phyloP scores from a whole-genome alignment of 2,888 invertebrate genomes.

The Fragum whitleyi region DNA sequence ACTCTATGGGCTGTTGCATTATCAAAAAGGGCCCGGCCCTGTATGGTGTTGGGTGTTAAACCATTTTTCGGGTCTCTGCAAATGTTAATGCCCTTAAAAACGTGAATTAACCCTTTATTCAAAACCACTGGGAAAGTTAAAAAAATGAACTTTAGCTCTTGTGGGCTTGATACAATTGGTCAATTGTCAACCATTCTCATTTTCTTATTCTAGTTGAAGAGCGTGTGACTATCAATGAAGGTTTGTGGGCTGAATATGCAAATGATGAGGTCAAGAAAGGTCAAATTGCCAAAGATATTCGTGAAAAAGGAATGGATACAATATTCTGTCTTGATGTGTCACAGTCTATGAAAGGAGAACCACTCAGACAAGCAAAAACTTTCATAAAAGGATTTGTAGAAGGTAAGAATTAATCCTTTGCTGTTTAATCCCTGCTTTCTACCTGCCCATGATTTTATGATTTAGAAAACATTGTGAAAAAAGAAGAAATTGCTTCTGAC shows the following conservation, averaged over 20 bases:
- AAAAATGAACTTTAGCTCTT: not conserved
- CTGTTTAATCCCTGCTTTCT: no score
- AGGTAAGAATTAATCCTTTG: slow-evolving; percentile 24
- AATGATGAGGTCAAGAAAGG: slow-evolving; percentile 38
- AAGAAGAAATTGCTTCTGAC: no score
- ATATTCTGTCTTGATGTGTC: slow-evolving; percentile 56
- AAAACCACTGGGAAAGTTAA: not conserved
- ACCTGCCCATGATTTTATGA: no score
- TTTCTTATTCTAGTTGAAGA: not conserved
- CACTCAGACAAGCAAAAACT: slow-evolving; percentile 42
- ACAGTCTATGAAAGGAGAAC: slow-evolving; percentile 51
- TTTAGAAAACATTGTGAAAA: no score
- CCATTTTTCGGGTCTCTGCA: no score
- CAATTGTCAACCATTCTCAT: not conserved
- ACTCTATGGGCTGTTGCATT: no score
- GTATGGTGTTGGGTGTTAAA: not conserved
- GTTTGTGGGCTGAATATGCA: slow-evolving; percentile 41
- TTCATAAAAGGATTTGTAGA: slow-evolving; percentile 52
- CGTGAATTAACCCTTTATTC: not conserved
- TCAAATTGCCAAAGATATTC: slow-evolving; percentile 20
- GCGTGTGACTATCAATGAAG: slow-evolving; percentile 32
- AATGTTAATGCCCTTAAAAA: no score
- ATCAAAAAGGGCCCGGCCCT: no score
- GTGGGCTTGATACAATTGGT: not conserved
- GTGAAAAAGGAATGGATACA: slow-evolving; percentile 55